Base-by-base conservation (phyloP, 2,888 invertebrate species). In the Scaptomyza polygonia region DNA sequence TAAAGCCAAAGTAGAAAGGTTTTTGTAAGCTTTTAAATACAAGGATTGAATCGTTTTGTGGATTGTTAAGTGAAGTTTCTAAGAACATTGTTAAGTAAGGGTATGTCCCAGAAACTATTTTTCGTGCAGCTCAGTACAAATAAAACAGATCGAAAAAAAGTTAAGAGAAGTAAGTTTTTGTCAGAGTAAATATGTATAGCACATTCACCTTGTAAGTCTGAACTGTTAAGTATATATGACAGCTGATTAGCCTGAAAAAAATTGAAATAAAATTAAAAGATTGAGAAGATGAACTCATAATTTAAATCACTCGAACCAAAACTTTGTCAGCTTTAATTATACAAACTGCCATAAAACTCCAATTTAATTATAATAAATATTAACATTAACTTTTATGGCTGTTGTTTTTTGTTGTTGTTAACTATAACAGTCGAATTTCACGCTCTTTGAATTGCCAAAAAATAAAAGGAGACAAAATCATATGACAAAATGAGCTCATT, bases 401-500 rank as follows among this genome's bases (percentile, higher is more conserved):
- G 18, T 45, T 16, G 25, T 45, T 11, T 40, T 44, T 36, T 11
- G 12, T 11, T 40, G 42, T 36, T 11, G 12, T 11, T 12, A n/a
- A 49, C 49, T 32, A 54, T 54, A 64, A 59, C 42, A 57, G 45
- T 61, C 63, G 27, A 51, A 55, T 63, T 79, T 79, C 45, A 74
- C 71, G 77, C 72, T 75, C 80, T 61, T 64, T 48, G 61, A 69
- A 56, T 36, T 42, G 18, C 43, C 59, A 48, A 68, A 65, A 63
- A 55, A 12, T 14, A 39, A 30, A 21, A 30, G 44, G 49, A 47
- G 9, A 11, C n/a, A 34, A 69, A 72, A 30, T 2, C 8, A 2
- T n/a, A n/a, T n/a, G 5, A 18, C 47, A 47, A 32, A 78, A 72
- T 83, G 82, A 82, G 79, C 77, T 83, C 82, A 81, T 79, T 85